phyloP scores from a whole-genome alignment of 2,113 vertebrate species.

The Heloderma charlesbogerti region DNA sequence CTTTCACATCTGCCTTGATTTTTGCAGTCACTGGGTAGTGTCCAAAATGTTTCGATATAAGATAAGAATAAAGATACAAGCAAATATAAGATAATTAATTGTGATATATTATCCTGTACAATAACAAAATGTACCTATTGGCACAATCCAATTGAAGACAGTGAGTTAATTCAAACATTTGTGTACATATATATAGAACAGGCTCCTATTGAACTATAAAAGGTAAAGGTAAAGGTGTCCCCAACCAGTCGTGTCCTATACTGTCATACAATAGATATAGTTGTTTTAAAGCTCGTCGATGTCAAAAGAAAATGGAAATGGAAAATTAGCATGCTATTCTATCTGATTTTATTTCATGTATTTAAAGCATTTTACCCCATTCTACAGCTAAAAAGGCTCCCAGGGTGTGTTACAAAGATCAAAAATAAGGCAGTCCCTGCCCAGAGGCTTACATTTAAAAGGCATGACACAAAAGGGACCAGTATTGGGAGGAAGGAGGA shows the following conservation, averaged over 20 bases:
- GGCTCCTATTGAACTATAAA: no score
- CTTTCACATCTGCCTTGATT: constrained; percentile 6
- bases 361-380: neutral
- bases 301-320: no score
- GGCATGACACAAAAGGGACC: neutral
- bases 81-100: neutral
- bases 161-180: no score
- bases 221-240: no score
- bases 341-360: neutral
- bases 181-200: no score
- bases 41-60: neutral
- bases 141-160: no score
- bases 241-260: no score
- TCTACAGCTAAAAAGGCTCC: neutral
- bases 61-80: no score
- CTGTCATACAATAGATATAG: no score
- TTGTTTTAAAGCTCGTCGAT: no score
- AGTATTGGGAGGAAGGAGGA: neutral
- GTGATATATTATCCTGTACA: neutral
- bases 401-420: neutral
- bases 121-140: no score
- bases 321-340: no score
- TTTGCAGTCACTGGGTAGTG: neutral
- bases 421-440: neutral
- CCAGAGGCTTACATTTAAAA: neutral